Percentiles rank a stretch among this genome's conserved stretches.
These are phyloP conservation scores for Parapsyche elsis DNA, from an alignment of 1,140 invertebrate species.

Conservation along the genomic window DNA sequence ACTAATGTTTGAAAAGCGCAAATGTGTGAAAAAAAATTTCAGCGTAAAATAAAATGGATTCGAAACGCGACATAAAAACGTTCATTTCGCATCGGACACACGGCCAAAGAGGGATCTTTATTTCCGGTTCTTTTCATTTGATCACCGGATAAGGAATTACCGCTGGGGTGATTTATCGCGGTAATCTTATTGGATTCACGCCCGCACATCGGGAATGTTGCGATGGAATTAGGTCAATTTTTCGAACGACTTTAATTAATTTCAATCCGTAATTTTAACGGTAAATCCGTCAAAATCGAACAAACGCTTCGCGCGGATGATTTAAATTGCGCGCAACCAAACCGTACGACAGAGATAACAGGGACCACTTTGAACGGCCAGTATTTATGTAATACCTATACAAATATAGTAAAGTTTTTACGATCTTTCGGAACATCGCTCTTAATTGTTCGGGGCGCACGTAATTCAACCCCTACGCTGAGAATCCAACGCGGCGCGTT, in stretches of 20 bases:
- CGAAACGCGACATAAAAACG: background rate
- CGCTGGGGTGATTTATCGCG: slow-evolving; percentile 1
- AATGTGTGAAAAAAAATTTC: no score
- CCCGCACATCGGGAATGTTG: background rate
- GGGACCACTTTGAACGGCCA: no score
- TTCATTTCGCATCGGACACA: background rate
- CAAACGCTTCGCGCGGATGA: no score
- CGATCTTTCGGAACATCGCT: background rate
- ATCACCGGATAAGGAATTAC: slow-evolving; percentile 17
- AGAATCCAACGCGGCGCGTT: background rate
- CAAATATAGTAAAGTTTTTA: background rate
- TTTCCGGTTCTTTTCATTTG: slow-evolving; percentile 16
- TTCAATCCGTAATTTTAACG: no score
- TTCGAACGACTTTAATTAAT: no score
- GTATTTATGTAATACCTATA: no score
- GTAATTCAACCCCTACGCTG: background rate
- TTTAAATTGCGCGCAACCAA: no score
- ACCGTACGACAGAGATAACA: no score
- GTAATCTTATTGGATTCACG: slow-evolving; percentile 27
- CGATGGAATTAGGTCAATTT: no score
- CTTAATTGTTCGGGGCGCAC: background rate
- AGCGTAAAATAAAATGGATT: no score
- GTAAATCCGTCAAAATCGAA: no score
- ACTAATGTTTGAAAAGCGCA: no score
- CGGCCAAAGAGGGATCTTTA: background rate